Percentiles rank a stretch among this genome's conserved stretches.
Evolutionary conservation across 2,113 vertebrate genomes (phyloP).

Genomic region (Kryptolebias marmoratus): DNA sequence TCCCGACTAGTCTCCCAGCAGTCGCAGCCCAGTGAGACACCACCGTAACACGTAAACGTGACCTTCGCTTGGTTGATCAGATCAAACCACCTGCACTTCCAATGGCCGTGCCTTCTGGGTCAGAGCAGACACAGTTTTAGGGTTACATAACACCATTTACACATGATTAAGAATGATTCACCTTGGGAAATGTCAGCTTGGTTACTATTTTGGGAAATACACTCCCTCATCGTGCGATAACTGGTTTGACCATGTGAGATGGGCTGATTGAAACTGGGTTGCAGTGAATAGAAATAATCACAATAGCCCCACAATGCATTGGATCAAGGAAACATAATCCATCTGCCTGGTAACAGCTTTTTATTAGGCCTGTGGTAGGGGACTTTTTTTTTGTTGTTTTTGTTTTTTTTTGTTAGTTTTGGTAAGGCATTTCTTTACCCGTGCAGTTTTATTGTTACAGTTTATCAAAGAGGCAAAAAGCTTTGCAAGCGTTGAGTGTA

Average conservation of each 20-base stretch:
- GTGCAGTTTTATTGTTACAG: not conserved
- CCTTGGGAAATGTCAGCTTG: conserved; percentile 12
- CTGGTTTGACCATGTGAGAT: conserved; percentile 13
- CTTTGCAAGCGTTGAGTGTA: too few species aligned
- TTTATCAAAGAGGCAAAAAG: not conserved
- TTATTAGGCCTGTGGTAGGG: not conserved
- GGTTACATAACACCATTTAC: not conserved
- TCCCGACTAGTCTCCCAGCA: too few species aligned
- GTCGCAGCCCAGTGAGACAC: not conserved
- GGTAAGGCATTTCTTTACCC: conserved; percentile 40
- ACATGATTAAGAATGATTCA: conserved; percentile 5
- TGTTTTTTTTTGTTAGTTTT: too few species aligned
- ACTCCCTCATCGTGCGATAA: conserved; percentile 14
- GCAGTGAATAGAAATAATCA: not conserved
- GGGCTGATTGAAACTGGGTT: not conserved
- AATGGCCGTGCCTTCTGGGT: not conserved
- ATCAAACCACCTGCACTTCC: not conserved
- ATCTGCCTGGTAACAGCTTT: conserved; percentile 16
- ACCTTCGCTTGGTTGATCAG: not conserved
- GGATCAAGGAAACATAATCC: not conserved
- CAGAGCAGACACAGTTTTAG: not conserved
- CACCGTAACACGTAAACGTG: not conserved
- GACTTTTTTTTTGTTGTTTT: not conserved
- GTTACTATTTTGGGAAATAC: conserved; percentile 25
- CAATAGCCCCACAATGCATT: not conserved